Evolutionary conservation across 2,113 vertebrate genomes (phyloP).

Genomic region (Diphyllodes magnificus): DNA sequence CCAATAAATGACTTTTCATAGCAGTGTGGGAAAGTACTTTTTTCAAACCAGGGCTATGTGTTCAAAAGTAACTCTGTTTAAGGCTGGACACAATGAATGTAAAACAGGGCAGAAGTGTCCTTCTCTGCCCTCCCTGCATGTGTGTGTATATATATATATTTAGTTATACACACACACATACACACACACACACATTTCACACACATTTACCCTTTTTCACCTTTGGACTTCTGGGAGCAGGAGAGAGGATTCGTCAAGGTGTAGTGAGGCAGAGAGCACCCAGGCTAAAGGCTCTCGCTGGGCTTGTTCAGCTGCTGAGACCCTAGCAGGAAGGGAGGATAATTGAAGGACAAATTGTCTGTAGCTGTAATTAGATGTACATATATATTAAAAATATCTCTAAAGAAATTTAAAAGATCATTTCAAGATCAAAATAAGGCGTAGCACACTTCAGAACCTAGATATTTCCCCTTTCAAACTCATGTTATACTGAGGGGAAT

Average conservation of each 20-base stretch:
- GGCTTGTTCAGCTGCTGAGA: background rate
- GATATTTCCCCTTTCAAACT: background rate
- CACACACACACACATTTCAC: background rate
- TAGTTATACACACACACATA: background rate
- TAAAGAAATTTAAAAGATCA: background rate
- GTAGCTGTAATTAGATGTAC: background rate
- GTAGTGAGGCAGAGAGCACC: background rate
- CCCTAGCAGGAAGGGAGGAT: background rate
- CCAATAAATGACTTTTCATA: background rate
- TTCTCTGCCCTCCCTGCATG: background rate
- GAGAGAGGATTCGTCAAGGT: background rate
- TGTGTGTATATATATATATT: background rate
- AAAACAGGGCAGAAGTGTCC: background rate
- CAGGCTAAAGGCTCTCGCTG: background rate
- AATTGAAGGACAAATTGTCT: background rate
- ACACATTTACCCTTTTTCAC: background rate
- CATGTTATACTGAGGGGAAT: background rate
- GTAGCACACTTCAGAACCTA: background rate
- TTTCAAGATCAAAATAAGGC: background rate
- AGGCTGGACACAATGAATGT: background rate
- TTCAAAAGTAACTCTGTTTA: background rate
- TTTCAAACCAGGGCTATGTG: background rate
- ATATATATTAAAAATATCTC: background rate
- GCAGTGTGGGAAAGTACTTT: background rate
- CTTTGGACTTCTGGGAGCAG: background rate